Base-by-base conservation (phyloP, 37 sponge, comb jelly and placozoan genomes). In the Hexactinellida sp. region DNA sequence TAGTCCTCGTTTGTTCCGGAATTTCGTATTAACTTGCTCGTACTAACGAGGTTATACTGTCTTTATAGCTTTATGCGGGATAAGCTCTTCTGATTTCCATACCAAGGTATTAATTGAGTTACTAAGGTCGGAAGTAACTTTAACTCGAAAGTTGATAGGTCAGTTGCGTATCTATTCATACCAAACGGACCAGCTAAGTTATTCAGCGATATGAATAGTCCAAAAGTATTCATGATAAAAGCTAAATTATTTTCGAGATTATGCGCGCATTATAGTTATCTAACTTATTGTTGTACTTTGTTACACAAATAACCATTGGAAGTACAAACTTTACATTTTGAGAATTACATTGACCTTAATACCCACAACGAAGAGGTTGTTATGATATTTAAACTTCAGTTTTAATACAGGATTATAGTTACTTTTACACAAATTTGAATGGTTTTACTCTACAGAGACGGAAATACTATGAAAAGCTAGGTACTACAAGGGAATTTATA, bases 401-500 rank as follows among this genome's bases (percentile, higher is more conserved):
- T 0, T 32, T 32, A n/a, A 38, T 1, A 9, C 91, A 93, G 37
- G 34, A 37, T 0, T 55, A 90, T 35, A 38, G 82, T 28, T 84
- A 87, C 55, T 95, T 87, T 85, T 92, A 90, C 88, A 95, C 96
- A 35, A 94, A 95, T 76, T 41, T 93, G 30, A 95, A 95, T 84
- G 96, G 96, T 0, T 93, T 90, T 55, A 92, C 91, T 71, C 87
- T 95, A 39, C 36, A 47, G 39, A 0, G 19, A 36, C 32, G 36
- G 32, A 85, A 38, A 10, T 39, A 85, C 19, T 51, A 30, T 52
- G 84, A 34, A 54, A 95, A 95, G 76, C 83, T 95, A 0, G 89
- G 94, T 28, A 54, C 47, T 90, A 5, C 97, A 97, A 83, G 97
- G 90, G 38, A 97, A 97, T 86, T 90, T 92, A 85, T 97, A 95